Evolutionary conservation across 2,113 vertebrate genomes (phyloP).

Genomic region (Apodemus sylvaticus): DNA sequence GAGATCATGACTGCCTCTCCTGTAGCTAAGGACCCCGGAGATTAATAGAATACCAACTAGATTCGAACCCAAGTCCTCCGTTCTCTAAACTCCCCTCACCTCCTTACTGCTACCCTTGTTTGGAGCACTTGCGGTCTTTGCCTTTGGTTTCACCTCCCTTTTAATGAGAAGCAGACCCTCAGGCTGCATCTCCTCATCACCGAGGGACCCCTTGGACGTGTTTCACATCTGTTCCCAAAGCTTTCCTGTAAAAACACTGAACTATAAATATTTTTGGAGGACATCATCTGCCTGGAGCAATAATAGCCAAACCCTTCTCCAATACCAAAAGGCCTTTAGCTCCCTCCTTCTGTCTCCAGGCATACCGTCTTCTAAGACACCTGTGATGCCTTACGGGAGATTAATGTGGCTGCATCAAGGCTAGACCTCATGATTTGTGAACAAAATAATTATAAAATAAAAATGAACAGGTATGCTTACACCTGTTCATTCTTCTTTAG

Average conservation of each 20-base stretch:
- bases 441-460: neutral
- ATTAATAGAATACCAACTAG: conserved; percentile 49
- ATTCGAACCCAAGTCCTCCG: neutral
- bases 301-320: too few species aligned
- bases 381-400: neutral
- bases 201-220: neutral
- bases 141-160: neutral
- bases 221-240: neutral
- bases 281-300: neutral
- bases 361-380: neutral
- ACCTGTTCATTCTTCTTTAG: neutral
- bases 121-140: neutral
- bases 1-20: conserved; percentile 53
- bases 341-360: neutral
- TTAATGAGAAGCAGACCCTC: neutral
- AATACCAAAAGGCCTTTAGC: neutral
- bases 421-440: neutral
- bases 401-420: neutral
- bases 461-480: neutral
- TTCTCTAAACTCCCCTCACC: neutral
- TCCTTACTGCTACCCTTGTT: neutral
- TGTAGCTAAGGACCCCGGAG: neutral
- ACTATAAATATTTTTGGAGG: neutral
- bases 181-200: neutral
- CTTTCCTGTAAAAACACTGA: neutral